Evolutionary conservation across 2,113 vertebrate genomes (phyloP).

Genomic region (Oncorhynchus gorbuscha): DNA sequence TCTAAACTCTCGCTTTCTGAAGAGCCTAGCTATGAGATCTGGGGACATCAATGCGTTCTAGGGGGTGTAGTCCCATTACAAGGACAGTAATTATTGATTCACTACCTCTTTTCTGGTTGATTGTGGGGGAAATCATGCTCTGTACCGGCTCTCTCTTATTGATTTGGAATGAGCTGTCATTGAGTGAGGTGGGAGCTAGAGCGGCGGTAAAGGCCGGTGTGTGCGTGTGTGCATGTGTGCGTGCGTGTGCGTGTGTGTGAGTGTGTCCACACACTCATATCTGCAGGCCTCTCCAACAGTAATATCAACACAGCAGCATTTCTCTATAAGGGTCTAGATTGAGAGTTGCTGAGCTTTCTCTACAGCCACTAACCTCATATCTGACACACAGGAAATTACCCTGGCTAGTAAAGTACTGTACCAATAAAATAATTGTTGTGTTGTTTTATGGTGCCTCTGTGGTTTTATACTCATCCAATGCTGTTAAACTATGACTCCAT

Average conservation of each 20-base stretch:
- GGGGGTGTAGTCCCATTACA: conserved; percentile 42
- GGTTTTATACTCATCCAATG: neutral
- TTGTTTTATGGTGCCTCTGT: neutral
- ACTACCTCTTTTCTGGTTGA: conserved; percentile 10
- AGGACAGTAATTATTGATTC: conserved; percentile 62
- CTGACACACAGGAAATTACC: neutral
- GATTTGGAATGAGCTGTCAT: conserved; percentile 4
- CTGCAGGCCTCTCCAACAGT: neutral
- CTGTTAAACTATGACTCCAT: neutral
- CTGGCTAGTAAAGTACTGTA: neutral
- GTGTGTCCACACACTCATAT: neutral
- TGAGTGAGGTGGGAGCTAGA: conserved; percentile 3
- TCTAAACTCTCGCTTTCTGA: neutral
- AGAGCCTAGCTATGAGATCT: conserved; percentile 24
- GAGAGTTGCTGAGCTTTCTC: neutral
- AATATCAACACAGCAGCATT: neutral
- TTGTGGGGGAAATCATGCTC: neutral
- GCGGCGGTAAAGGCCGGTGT: neutral
- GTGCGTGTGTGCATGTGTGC: neutral
- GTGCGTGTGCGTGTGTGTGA: neutral
- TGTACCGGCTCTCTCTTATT: conserved; percentile 17
- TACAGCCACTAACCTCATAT: conserved; percentile 13
- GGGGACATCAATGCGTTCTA: conserved; percentile 46
- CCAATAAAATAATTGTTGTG: neutral
- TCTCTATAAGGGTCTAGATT: neutral